phyloP scores from a whole-genome alignment of 2,797 vertebrate genomes.

The Harpagifer antarcticus region DNA sequence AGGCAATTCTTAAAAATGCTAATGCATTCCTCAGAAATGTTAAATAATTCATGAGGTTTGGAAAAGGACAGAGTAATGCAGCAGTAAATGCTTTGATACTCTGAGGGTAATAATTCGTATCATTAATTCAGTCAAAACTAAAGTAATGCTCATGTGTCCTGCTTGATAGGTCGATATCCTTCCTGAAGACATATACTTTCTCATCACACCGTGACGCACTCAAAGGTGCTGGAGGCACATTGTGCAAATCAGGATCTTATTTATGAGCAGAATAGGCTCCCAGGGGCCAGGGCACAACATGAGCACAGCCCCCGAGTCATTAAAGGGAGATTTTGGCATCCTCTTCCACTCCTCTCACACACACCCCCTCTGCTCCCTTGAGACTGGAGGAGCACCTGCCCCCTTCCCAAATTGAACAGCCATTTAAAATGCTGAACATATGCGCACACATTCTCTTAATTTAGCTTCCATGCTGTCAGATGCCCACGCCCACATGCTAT shows the following conservation, averaged over 20 bases:
- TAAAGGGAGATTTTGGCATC: conserved; percentile 83
- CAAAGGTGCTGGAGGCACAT: conserved; percentile 53
- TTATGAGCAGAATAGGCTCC: conserved; percentile 77
- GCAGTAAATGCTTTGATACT: conserved; percentile 8
- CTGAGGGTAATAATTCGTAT: conserved; percentile 1
- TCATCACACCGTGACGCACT: conserved; percentile 35
- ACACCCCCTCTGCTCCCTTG: conserved; percentile 58
- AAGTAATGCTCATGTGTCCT: background rate
- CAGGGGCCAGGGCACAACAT: conserved; percentile 65
- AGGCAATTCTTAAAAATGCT: conserved; percentile 7
- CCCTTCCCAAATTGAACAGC: conserved; percentile 69
- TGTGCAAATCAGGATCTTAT: conserved; percentile 83
- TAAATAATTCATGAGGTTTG: conserved; percentile 9
- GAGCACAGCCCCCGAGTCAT: conserved; percentile 76
- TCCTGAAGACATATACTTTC: conserved; percentile 27
- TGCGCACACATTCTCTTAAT: conserved; percentile 63
- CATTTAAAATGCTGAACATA: conserved; percentile 78
- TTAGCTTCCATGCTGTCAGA: conserved; percentile 57
- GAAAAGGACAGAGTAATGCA: conserved; percentile 9
- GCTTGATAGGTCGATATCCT: conserved; percentile 31
- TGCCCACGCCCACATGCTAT: conserved; percentile 45
- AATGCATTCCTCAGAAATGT: background rate
- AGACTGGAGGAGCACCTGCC: conserved; percentile 77
- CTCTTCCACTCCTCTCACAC: conserved; percentile 53
- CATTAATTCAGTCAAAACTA: conserved; percentile 39